A percentile compares a stretch with the other conserved stretches of the same genome.
Conservation (phyloP, 2,888 invertebrate genomes). For the Drosophila tripunctata region DNA sequence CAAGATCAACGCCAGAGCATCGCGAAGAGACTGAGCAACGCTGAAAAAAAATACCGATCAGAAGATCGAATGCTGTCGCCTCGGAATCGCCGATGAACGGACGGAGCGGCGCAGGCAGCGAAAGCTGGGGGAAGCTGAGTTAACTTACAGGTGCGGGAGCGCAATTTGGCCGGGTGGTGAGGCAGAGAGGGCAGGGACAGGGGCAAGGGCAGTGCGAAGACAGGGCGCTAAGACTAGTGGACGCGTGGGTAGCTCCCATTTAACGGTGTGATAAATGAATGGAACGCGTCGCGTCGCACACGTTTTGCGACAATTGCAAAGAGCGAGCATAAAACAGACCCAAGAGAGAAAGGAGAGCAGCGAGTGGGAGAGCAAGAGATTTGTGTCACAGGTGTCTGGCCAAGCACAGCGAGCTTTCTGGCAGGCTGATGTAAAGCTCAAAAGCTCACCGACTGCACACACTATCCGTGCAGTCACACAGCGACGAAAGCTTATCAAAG, state of each 20-base stretch:
- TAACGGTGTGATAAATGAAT: conserved; percentile 68
- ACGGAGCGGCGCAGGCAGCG: neutral
- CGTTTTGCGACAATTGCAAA: conserved; percentile 24
- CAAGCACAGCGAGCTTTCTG: neutral
- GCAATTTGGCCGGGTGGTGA: neutral
- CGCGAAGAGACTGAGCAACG: conserved; percentile 69
- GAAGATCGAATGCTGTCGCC: conserved; percentile 34
- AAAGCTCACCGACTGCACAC: neutral
- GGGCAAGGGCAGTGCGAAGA: no score
- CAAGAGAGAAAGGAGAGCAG: neutral
- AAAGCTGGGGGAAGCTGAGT: neutral
- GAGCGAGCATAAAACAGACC: neutral
- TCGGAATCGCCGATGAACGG: conserved; percentile 19
- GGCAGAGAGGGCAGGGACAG: neutral
- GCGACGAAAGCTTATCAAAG: neutral
- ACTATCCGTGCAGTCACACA: neutral
- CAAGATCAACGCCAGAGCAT: conserved; percentile 74
- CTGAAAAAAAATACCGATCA: conserved; percentile 8
- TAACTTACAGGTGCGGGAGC: conserved; percentile 30
- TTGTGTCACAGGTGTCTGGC: conserved; percentile 7
- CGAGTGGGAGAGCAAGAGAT: conserved; percentile 1
- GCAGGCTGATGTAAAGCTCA: neutral
- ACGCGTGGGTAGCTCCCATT: conserved; percentile 49
- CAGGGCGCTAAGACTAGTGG: neutral
- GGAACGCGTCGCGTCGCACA: conserved; percentile 50